phyloP scores from a whole-genome alignment of 2,113 vertebrate genomes.

The Agelaius phoeniceus region DNA sequence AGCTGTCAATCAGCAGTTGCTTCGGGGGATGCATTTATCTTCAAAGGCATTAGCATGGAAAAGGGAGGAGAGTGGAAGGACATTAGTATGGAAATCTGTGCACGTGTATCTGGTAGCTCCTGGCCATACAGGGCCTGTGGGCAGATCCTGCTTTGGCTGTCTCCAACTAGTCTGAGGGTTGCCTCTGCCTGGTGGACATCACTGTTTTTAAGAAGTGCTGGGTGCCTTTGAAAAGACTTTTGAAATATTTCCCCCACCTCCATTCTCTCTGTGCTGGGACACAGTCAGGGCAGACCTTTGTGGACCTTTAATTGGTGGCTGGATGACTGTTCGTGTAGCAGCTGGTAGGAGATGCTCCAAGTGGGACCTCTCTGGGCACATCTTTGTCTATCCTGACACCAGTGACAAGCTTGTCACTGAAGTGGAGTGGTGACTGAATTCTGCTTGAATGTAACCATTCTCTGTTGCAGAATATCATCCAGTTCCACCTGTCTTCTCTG shows the following conservation, averaged over 20 bases:
- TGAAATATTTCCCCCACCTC: neutral
- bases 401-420: neutral
- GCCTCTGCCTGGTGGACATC: neutral
- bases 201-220: neutral
- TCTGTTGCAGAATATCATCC: fast-evolving
- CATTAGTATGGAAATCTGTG: neutral
- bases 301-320: neutral
- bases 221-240: neutral
- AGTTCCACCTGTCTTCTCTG: neutral
- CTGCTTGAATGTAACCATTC: fast-evolving
- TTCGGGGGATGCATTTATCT: neutral
- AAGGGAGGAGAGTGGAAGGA: neutral
- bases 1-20: neutral
- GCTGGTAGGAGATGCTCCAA: neutral
- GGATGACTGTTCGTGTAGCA: fast-evolving
- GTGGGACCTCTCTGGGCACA: neutral
- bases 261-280: neutral
- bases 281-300: neutral
- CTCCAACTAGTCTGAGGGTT: neutral
- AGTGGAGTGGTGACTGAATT: neutral
- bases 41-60: neutral
- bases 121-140: neutral
- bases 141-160: neutral
- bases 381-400: neutral
- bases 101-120: neutral